These are phyloP conservation scores for Ochropacha duplaris DNA, from an alignment of 2,888 invertebrate genomes.

Conservation along the genomic window DNA sequence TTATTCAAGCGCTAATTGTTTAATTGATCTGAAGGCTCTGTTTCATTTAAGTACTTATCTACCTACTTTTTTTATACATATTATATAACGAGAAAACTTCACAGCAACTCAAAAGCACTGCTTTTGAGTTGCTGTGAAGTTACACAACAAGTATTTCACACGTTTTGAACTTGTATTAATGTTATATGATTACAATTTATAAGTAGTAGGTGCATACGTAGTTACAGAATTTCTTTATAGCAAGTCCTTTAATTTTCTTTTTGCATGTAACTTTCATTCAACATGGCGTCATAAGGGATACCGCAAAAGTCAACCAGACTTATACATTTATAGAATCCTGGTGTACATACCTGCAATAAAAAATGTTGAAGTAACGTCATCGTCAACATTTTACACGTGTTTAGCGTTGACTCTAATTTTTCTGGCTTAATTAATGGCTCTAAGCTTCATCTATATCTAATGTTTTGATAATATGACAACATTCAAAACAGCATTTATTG, in stretches of 20 bases:
- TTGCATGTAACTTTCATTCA: no score
- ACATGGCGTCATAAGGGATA: no score
- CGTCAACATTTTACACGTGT: no score
- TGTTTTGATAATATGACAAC: background rate
- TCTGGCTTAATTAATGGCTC: no score
- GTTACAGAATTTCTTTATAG: background rate
- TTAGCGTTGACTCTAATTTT: no score
- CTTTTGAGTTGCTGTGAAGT: background rate
- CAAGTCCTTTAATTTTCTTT: background rate
- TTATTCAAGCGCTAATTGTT: slow-evolving; percentile 18
- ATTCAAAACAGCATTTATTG: no score
- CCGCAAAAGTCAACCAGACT: background rate
- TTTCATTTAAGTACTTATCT: slow-evolving; percentile 13
- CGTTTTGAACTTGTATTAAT: background rate
- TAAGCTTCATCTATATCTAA: background rate
- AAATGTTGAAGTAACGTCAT: no score
- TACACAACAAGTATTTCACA: background rate
- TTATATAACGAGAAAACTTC: no score
- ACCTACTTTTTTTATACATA: slow-evolving; percentile 11
- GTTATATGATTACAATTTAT: background rate
- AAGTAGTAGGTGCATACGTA: background rate
- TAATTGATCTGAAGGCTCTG: slow-evolving; percentile 17
- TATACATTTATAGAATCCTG: no score
- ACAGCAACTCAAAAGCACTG: no score
- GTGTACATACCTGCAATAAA: no score